Evolutionary conservation across 2,888 invertebrate genomes (phyloP).

Genomic region (Eupithecia insigniata): DNA sequence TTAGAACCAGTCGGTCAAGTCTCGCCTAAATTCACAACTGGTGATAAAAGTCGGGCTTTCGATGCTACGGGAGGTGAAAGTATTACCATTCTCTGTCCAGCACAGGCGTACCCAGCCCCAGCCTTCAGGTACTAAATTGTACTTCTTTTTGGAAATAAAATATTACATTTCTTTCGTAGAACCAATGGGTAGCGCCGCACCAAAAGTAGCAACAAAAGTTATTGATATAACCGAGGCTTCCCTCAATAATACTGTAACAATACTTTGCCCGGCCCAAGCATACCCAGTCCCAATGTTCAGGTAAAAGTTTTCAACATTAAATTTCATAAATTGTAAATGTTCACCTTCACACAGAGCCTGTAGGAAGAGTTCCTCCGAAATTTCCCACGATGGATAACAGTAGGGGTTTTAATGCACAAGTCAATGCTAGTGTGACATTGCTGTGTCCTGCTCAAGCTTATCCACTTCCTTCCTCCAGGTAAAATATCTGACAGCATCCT

Average conservation of each 20-base stretch:
- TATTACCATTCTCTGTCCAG: constrained; percentile 87
- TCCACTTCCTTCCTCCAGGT: constrained; percentile 87
- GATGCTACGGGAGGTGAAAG: constrained; percentile 81
- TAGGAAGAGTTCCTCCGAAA: constrained; percentile 87
- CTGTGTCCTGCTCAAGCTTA: constrained; percentile 89
- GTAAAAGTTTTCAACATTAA: constrained; percentile 66
- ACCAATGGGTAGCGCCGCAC: constrained; percentile 88
- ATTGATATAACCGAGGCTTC: constrained; percentile 76
- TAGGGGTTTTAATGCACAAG: constrained; percentile 79
- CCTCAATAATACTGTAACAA: constrained; percentile 65
- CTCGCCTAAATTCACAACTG: constrained; percentile 86
- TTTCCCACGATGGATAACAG: constrained; percentile 88
- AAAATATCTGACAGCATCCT: constrained; percentile 55
- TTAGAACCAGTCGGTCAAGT: constrained; percentile 88
- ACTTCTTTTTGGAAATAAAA: constrained; percentile 28
- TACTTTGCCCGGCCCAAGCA: constrained; percentile 87
- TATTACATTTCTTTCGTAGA: constrained; percentile 74
- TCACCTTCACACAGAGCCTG: constrained; percentile 78
- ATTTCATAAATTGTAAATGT: background rate
- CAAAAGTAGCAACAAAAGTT: constrained; percentile 85
- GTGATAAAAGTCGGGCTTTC: constrained; percentile 86
- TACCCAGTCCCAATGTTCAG: constrained; percentile 88
- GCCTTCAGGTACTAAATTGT: constrained; percentile 81
- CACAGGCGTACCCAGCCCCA: constrained; percentile 90
- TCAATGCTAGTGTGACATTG: constrained; percentile 85